Base-by-base conservation (phyloP, 2,797 vertebrate genomes). In the Brachymystax lenok region DNA sequence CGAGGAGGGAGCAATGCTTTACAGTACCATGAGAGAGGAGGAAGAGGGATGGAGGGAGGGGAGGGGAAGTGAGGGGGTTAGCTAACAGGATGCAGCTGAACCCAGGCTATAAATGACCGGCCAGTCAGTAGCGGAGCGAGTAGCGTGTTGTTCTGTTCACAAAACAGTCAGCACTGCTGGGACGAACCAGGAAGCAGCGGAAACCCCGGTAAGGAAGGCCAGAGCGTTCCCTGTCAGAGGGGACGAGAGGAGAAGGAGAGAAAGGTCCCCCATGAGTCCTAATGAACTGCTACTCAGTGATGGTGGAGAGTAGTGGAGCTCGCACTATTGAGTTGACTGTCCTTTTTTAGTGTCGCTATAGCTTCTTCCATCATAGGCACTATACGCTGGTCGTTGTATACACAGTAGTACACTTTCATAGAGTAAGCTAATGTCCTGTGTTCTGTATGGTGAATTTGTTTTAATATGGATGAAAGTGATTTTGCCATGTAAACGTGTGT, bases 81-180 rank as follows among this genome's bases (percentile, higher is more conserved):
- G 46, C 40, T 77, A 74, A 86, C 82, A 87, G 89, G 85, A 91
- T 84, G 85, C 88, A 89, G 85, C 84, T 90, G 83, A 90, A 85
- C 73, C 2, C 68, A 59, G 75, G 75, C 85, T 86, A 87, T 87
- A 86, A 88, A 90, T 88, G 69, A 79, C 81, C 77, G 77, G 78
- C 79, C 61, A 74, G 66, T 88, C 83, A 83, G 83, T 70, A 79
- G 83, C 64, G 21, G 33, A 76, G 78, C 21, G 3, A 75, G 82
- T 75, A 10, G 19, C 10, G 5, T 21, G 59, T 63, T 61, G 21
- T 4, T 21, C 59, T 91, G 83, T 89, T 90, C 84, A 78, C 87
- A 83, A 85, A 85, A 89, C 90, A 85, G 87, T 79, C 87, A 88
- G 71, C 74, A 79, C 87, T 76, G 77, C 84, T 82, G 86, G 86